Conservation (phyloP, 2,888 invertebrate species). For the Phyllotreta striolata region DNA sequence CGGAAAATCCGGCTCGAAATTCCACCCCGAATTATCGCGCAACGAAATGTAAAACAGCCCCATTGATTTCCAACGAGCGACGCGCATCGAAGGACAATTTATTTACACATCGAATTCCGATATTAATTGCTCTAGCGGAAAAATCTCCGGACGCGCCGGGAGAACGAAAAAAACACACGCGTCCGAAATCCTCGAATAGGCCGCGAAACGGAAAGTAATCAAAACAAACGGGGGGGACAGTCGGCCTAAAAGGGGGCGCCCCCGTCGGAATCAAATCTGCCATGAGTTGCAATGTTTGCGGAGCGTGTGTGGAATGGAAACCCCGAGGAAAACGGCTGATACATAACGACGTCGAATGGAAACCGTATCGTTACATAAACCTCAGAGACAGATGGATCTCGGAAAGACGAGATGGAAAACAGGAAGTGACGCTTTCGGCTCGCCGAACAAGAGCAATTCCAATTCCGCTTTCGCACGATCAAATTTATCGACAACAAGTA, state of each 20-base stretch:
- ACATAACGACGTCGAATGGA: slow-evolving; percentile 5
- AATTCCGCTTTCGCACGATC: no score
- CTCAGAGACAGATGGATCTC: slow-evolving; percentile 5
- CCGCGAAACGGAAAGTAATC: slow-evolving; percentile 37
- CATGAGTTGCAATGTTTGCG: slow-evolving; percentile 39
- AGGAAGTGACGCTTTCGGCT: slow-evolving; percentile 20
- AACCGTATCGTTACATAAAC: slow-evolving; percentile 15
- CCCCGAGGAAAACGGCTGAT: slow-evolving; percentile 9
- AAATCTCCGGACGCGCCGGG: neutral
- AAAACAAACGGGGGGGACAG: slow-evolving; percentile 34
- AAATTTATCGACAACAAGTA: no score
- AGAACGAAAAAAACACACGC: slow-evolving; percentile 14
- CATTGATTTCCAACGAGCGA: slow-evolving; percentile 28
- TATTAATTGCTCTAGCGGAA: no score
- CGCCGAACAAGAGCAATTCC: slow-evolving; percentile 17
- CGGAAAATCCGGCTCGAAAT: slow-evolving; percentile 26
- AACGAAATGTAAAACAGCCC: slow-evolving; percentile 31
- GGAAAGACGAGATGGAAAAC: slow-evolving; percentile 6
- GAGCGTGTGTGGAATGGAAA: slow-evolving; percentile 39
- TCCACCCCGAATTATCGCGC: slow-evolving; percentile 28
- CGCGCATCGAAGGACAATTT: no score
- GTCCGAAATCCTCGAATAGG: no score
- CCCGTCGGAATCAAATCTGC: slow-evolving; percentile 43
- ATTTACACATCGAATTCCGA: no score
- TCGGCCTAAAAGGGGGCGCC: slow-evolving; percentile 30